Evolutionary conservation across 92 coral and sea anemone species (phyloP), one percentile per base, ranked within the genome.

Genomic region (Anthopleura xanthogrammica): DNA sequence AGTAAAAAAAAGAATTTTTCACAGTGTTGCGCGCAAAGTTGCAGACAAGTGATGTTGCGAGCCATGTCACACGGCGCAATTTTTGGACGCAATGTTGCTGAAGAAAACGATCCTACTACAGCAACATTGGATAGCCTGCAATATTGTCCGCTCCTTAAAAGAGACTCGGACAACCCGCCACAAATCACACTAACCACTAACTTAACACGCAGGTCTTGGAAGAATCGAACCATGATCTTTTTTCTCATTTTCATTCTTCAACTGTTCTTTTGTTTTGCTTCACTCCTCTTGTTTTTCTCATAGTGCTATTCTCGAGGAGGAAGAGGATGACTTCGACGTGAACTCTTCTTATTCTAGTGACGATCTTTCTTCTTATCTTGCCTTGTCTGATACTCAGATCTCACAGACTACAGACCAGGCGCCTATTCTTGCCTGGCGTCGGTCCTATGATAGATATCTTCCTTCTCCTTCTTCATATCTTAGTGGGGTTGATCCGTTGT

Each of bases 251-350:
- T 68, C 43, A 22, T 68, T 72, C 46, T 55, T 55, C 7, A 13
- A n/a, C 41, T 80, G 4, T 39, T 7, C 41, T 64, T 78, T 40
- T 78, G n/a, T 64, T 42, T 76, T 65, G 12, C 29, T 46, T 41
- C 50, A 40, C 41, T 43, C 64, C 42, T 77, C 16, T 55, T 19
- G 36, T 13, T 66, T 68, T 57, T 42, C 58, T 82, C 60, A 68
- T 80, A 82, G 91, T 83, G n/a, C 91, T 7, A 85, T 87, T 66
- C 39, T 75, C 75, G 91, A 88, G 78, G 89, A 85, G 64, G 86
- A 86, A 80, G 76, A 75, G 39, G 72, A 70, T 41, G 87, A 87
- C 16, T 6, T 66, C 13, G 39, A 41, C 76, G 70, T 17, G 10
- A 54, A 6, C 64, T 58, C 64, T 29, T 78, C 88, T 16, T 79